Conservation (phyloP, 2,113 vertebrate genomes). For the Apodemus speciosus region DNA sequence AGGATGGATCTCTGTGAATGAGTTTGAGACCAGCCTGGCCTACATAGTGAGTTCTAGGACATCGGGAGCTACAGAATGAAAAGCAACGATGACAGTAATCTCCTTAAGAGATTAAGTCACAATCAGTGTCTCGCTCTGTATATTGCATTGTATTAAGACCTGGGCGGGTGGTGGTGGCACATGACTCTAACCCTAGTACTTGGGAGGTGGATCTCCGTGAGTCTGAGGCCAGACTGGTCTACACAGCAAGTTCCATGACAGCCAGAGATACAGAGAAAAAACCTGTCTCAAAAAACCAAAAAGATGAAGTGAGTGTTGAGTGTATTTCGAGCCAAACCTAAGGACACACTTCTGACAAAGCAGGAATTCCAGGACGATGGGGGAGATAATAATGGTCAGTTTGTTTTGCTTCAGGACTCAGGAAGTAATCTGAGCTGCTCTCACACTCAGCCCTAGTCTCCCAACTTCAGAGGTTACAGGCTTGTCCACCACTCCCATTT, state of each 20-base stretch:
- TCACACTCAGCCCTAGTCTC: background rate
- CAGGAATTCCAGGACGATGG: background rate
- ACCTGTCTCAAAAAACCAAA: too few relatives aligned
- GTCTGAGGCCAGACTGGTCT: too few relatives aligned
- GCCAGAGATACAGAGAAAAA: too few relatives aligned
- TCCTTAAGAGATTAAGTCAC: background rate
- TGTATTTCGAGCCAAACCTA: background rate
- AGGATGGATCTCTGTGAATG: background rate
- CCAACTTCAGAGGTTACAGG: background rate
- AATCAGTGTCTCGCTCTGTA: background rate
- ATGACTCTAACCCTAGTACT: too few relatives aligned
- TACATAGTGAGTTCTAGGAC: background rate
- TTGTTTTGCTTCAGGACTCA: background rate
- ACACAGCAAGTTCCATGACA: too few relatives aligned
- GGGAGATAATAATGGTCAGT: background rate
- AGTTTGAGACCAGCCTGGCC: background rate
- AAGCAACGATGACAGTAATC: background rate
- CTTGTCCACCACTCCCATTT: background rate
- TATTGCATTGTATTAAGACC: background rate
- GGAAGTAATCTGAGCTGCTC: background rate
- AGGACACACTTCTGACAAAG: background rate
- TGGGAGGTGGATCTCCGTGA: too few relatives aligned
- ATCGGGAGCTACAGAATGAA: background rate
- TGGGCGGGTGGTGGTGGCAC: too few relatives aligned
- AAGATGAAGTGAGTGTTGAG: too few relatives aligned